phyloP scores from a whole-genome alignment of 2,113 vertebrate genomes.

The Sminthopsis crassicaudata region DNA sequence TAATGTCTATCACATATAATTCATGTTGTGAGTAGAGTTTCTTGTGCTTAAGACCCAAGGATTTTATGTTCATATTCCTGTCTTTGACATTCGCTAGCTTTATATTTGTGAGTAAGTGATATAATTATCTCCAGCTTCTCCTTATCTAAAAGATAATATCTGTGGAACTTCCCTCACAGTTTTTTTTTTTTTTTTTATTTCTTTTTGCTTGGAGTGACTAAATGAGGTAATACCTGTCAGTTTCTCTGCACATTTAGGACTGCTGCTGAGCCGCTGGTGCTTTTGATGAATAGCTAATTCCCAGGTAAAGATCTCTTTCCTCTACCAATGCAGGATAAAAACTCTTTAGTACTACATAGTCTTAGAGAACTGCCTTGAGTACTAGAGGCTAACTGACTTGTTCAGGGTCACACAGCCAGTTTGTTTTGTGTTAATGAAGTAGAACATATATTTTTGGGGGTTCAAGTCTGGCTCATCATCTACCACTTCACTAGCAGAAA shows the following conservation, averaged over 20 bases:
- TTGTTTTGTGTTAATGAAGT: not conserved
- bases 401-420: not conserved
- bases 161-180: not conserved
- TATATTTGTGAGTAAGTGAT: not conserved
- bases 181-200: not conserved
- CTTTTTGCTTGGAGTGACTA: not conserved
- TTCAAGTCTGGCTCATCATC: not conserved
- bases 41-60: not conserved
- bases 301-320: not conserved
- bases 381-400: not conserved
- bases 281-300: not conserved
- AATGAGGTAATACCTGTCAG: not conserved
- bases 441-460: not conserved
- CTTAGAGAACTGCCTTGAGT: not conserved
- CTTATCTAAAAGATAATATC: not conserved
- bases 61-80: not conserved
- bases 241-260: not conserved
- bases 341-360: not conserved
- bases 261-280: not conserved
- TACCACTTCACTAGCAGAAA: not conserved
- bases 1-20: not conserved
- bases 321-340: not conserved
- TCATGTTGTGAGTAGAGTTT: not conserved
- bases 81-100: not conserved
- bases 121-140: not conserved